Conservation (phyloP, 2,888 invertebrate genomes). For the Scaeva pyrastri region DNA sequence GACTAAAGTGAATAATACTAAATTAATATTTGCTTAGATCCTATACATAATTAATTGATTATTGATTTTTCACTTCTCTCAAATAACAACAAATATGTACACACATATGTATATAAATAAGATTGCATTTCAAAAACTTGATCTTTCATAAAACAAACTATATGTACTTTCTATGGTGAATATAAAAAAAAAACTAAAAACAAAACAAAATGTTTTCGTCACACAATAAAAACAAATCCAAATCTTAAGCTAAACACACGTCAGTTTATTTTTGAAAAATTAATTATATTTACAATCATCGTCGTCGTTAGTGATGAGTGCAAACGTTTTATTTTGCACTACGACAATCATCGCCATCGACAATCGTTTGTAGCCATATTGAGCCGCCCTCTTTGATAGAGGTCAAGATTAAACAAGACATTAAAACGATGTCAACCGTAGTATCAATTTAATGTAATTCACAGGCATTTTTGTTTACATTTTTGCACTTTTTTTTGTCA, state of each 20-base stretch:
- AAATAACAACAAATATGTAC: neutral
- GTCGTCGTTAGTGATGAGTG: conserved; percentile 36
- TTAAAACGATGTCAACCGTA: conserved; percentile 13
- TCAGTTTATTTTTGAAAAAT: conserved; percentile 5
- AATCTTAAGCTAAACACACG: conserved; percentile 2
- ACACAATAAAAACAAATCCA: conserved; percentile 7
- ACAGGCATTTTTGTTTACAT: conserved; percentile 30
- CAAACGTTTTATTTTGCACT: conserved; percentile 30
- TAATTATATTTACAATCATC: neutral
- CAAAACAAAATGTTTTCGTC: neutral
- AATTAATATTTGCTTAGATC: neutral
- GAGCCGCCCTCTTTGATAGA: conserved; percentile 4
- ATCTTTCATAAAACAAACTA: neutral
- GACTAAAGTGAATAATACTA: neutral
- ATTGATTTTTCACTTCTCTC: neutral
- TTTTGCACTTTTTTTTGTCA: conserved; percentile 7
- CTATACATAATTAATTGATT: neutral
- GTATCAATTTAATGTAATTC: conserved; percentile 30
- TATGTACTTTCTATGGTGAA: neutral
- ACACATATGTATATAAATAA: neutral
- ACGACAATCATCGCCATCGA: conserved; percentile 3
- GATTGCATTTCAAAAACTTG: neutral
- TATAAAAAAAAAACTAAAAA: neutral
- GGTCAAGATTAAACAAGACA: conserved; percentile 47
- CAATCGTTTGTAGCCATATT: conserved; percentile 13